Conservation (phyloP, 1,140 invertebrate species). For the Asobara japonica region DNA sequence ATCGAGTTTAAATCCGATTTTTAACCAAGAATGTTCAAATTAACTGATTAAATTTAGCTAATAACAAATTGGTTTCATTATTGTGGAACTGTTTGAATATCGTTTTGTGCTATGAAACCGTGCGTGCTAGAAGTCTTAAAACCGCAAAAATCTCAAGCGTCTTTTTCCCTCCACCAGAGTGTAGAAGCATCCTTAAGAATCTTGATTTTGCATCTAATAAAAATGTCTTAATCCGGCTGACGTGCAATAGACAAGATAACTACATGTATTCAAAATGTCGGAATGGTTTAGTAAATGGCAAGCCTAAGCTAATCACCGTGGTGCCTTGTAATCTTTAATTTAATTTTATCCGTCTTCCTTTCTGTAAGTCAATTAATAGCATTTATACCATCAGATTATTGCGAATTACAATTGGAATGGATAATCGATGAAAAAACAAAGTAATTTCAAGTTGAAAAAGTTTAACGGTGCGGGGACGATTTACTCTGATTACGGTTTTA, state of each 20-base stretch:
- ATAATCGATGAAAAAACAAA: background rate
- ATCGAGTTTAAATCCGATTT: too few species aligned
- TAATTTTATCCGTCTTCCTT: background rate
- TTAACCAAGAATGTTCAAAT: too few species aligned
- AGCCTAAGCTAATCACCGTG: background rate
- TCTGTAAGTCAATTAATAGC: slow-evolving; percentile 17
- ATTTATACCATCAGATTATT: slow-evolving; percentile 12
- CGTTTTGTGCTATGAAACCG: too few species aligned
- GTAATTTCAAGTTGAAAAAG: background rate
- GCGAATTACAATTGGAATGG: background rate
- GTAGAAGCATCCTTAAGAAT: too few species aligned
- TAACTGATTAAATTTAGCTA: too few species aligned
- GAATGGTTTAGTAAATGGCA: background rate
- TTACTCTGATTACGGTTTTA: background rate
- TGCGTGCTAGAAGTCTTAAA: too few species aligned
- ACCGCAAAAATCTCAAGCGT: too few species aligned
- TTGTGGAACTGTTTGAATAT: too few species aligned
- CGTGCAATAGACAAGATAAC: slow-evolving; percentile 15
- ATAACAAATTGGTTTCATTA: too few species aligned
- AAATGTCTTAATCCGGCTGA: background rate
- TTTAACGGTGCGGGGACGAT: background rate
- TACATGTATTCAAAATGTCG: slow-evolving; percentile 14
- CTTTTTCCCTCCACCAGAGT: too few species aligned
- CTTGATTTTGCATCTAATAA: background rate
- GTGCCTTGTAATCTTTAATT: slow-evolving; percentile 19